phyloP scores from a whole-genome alignment of 2,797 vertebrate genomes.

The Paratrypauchen microcephalus region DNA sequence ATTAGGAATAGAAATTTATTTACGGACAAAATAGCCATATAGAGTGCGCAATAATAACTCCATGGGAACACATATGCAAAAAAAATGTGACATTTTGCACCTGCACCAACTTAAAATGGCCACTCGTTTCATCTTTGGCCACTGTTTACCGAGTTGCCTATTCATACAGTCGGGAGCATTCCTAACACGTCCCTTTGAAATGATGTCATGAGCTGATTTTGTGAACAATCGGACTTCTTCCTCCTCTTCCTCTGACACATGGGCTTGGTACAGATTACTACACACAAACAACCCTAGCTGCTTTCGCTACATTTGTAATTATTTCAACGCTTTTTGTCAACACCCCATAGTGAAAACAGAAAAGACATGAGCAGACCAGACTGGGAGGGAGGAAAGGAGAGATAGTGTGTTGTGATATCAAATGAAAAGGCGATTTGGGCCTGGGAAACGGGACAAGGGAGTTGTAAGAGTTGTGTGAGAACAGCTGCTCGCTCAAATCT shows the following conservation, averaged over 20 bases:
- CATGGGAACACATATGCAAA: neutral
- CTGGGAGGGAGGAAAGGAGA: conserved; percentile 29
- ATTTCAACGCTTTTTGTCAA: conserved; percentile 78
- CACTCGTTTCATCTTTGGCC: neutral
- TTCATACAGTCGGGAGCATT: conserved; percentile 9
- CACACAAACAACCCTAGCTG: conserved; percentile 68
- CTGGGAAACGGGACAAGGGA: conserved; percentile 68
- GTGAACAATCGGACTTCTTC: conserved; percentile 77
- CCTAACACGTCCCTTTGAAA: conserved; percentile 61
- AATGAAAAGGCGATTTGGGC: conserved; percentile 66
- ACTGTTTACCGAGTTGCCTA: conserved; percentile 21
- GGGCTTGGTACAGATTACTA: conserved; percentile 57
- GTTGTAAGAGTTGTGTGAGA: conserved; percentile 52
- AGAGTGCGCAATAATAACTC: neutral
- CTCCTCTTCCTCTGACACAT: conserved; percentile 78
- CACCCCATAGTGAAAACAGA: conserved; percentile 71
- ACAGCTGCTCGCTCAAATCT: conserved; percentile 50
- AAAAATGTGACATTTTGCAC: neutral
- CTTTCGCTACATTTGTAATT: conserved; percentile 70
- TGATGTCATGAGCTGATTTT: conserved; percentile 76
- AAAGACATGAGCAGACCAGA: conserved; percentile 53
- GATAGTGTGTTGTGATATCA: conserved; percentile 72
- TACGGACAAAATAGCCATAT: too few species aligned
- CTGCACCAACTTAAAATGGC: neutral
- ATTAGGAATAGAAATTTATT: too few species aligned